Evolutionary conservation across 2,113 vertebrate genomes (phyloP).

Genomic region (Sclerurus mexicanus): DNA sequence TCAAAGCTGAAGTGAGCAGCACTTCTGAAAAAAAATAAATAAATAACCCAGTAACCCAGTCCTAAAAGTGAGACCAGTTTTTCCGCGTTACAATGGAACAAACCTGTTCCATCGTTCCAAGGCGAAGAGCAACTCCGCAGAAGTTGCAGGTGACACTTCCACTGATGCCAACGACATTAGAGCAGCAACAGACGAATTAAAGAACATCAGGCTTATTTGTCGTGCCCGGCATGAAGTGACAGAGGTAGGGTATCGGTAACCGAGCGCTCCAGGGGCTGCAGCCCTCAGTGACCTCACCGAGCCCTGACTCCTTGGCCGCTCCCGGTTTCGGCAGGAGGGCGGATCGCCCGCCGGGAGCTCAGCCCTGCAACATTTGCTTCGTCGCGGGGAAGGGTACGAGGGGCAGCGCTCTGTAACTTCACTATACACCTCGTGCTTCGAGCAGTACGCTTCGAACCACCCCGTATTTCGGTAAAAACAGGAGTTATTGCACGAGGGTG

Average conservation of each 20-base stretch:
- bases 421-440: background rate
- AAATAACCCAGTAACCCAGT: background rate
- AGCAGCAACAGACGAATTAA: background rate
- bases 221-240: background rate
- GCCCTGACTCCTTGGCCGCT: background rate
- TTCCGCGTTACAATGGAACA: background rate
- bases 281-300: background rate
- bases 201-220: background rate
- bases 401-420: background rate
- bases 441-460: rapidly evolving
- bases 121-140: background rate
- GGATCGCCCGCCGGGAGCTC: rapidly evolving
- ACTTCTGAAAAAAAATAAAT: background rate
- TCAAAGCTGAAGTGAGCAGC: background rate
- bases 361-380: rapidly evolving
- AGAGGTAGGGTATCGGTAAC: background rate
- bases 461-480: rapidly evolving
- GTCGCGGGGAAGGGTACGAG: rapidly evolving
- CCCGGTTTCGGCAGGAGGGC: rapidly evolving
- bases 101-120: background rate
- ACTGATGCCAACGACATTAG: background rate
- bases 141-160: background rate
- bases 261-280: background rate
- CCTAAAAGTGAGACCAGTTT: background rate
- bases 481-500: rapidly evolving